Percentiles rank a stretch among this genome's conserved stretches.
phyloP scores from a whole-genome alignment of 2,113 vertebrate species.

The Etia nguti region DNA sequence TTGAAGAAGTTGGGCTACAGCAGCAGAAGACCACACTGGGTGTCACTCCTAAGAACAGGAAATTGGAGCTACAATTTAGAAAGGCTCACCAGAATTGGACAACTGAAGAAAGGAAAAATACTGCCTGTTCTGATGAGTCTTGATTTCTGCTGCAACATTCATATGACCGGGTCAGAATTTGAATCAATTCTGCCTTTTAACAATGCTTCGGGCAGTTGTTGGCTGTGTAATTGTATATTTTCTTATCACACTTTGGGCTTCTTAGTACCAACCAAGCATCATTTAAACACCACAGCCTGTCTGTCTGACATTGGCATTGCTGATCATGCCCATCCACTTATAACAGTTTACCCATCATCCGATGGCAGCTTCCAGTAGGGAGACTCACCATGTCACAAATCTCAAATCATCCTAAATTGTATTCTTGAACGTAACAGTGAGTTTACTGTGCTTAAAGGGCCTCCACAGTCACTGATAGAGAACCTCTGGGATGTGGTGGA shows the following conservation, averaged over 20 bases:
- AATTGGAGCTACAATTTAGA: background rate
- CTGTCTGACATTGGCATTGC: background rate
- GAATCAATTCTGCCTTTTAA: background rate
- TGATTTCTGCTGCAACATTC: background rate
- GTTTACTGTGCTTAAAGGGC: background rate
- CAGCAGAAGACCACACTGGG: background rate
- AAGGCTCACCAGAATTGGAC: background rate
- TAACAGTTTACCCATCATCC: too few species aligned
- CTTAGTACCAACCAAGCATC: background rate
- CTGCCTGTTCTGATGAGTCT: background rate
- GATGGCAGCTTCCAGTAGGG: background rate
- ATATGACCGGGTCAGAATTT: background rate
- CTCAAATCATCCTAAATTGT: background rate
- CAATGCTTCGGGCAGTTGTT: fast-evolving
- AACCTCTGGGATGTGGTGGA: fast-evolving
- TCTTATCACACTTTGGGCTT: background rate
- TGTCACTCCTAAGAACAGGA: background rate
- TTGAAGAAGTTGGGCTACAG: background rate
- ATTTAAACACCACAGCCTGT: fast-evolving
- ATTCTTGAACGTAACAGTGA: background rate
- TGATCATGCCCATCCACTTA: too few species aligned
- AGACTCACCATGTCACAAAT: background rate
- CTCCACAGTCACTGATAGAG: background rate
- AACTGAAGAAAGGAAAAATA: background rate
- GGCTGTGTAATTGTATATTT: background rate